Base-by-base conservation (phyloP, 2,797 vertebrate species). In the Oryzias dopingdopingensis region DNA sequence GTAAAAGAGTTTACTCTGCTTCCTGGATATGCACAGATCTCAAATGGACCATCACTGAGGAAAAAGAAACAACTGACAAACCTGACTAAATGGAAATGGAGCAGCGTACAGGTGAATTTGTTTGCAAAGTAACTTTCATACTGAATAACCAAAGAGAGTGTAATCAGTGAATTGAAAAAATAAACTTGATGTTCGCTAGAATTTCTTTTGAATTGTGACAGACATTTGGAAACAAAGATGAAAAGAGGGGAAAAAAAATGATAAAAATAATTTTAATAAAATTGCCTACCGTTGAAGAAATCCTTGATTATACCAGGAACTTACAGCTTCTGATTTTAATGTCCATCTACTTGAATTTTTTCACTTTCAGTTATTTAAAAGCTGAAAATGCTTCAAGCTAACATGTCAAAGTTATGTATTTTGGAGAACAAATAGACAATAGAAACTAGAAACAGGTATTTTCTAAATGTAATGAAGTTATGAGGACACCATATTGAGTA, bases 21-120 rank as follows among this genome's bases (percentile, higher is more conserved):
- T 16, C 41, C 7, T 20, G 40, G 54, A 62, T 67, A 58, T 55
- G 44, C 67, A 49, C 57, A 56, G 71, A 65, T 22, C 59, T 82
- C 68, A 76, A 87, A 72, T 65, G 63, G 83, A 89, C 88, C 85
- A 87, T 89, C 87, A 86, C 74, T 66, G 29, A n/a, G 17, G 22
- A 58, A 72, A 65, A 78, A 65, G 56, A 59, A 42, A 83, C 56
- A 63, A 62, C 53, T 66, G 49, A 79, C 72, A 78, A 78, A 78
- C 68, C 52, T 59, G 4, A 57, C 52, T 43, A 4, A 17, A 46
- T 22, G 65, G 37, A 52, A 63, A 55, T 47, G 46, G 69, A 47
- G 46, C 24, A 44, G 72, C 61, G 42, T 29, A 59, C 56, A 69
- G 64, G 59, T 69, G 37, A 50, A 49, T 48, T 56, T 26, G 48